Evolutionary conservation across 2,888 invertebrate genomes (phyloP).

Genomic region (Eupsilia transversa): DNA sequence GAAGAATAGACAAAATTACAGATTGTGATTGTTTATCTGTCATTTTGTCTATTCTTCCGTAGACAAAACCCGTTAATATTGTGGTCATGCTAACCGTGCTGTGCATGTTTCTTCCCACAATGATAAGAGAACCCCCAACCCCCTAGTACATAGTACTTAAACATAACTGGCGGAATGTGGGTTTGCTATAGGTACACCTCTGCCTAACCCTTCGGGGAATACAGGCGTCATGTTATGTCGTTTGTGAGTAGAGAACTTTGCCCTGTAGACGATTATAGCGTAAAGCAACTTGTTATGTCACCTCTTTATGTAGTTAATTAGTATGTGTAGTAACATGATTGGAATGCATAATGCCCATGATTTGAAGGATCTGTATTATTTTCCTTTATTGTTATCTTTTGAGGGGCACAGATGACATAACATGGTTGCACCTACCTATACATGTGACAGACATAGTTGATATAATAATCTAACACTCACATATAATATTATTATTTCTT

Average conservation of each 20-base stretch:
- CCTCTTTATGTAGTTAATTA: not conserved
- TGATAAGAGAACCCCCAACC: too few species aligned
- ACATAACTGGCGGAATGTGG: not conserved
- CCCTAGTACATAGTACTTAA: not conserved
- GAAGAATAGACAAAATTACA: too few species aligned
- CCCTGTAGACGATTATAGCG: not conserved
- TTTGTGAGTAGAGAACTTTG: too few species aligned
- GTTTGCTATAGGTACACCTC: too few species aligned
- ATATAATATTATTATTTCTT: not conserved
- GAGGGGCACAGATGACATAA: slow-evolving; percentile 21
- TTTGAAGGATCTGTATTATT: slow-evolving; percentile 8
- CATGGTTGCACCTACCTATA: slow-evolving; percentile 9
- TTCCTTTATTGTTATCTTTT: slow-evolving; percentile 10
- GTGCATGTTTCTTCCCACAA: not conserved
- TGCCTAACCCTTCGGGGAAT: too few species aligned
- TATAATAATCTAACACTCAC: not conserved
- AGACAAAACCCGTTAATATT: too few species aligned
- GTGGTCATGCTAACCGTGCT: too few species aligned
- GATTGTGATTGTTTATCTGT: too few species aligned
- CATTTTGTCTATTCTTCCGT: too few species aligned
- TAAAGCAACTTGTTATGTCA: not conserved
- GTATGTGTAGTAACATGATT: not conserved
- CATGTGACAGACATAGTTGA: slow-evolving; percentile 27
- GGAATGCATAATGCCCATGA: slow-evolving; percentile 4
- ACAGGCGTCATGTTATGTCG: too few species aligned